These are phyloP conservation scores for Burhinus bistriatus DNA, from an alignment of 2,113 vertebrate genomes.

Conservation along the genomic window DNA sequence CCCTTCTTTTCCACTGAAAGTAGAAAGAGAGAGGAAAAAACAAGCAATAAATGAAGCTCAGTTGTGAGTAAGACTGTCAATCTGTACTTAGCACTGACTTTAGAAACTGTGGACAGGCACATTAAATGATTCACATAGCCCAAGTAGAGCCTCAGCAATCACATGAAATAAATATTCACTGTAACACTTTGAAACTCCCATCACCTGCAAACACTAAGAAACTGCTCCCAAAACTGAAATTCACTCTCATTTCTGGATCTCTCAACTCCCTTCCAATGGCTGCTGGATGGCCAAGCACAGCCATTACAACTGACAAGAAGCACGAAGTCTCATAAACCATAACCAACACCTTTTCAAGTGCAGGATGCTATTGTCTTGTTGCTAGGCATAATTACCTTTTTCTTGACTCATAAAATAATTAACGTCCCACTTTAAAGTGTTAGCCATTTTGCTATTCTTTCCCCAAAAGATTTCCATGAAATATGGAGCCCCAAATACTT, in stretches of 20 bases:
- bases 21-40: neutral
- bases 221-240: neutral
- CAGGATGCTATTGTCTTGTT: neutral
- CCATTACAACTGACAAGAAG: neutral
- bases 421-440: neutral
- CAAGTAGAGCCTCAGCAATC: neutral
- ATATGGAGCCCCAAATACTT: neutral
- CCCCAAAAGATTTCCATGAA: neutral
- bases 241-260: neutral
- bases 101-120: neutral
- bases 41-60: neutral
- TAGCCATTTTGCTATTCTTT: constrained; percentile 22
- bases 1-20: neutral
- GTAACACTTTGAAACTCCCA: neutral
- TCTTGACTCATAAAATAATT: constrained; percentile 24
- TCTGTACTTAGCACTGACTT: neutral
- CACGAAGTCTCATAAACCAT: neutral
- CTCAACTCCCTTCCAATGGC: neutral
- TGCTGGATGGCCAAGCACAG: neutral
- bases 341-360: neutral
- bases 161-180: neutral
- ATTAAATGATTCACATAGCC: neutral
- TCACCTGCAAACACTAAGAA: neutral
- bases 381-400: neutral
- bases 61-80: neutral